Conservation (phyloP, 2,113 vertebrate species). For the Pitta sordida region DNA sequence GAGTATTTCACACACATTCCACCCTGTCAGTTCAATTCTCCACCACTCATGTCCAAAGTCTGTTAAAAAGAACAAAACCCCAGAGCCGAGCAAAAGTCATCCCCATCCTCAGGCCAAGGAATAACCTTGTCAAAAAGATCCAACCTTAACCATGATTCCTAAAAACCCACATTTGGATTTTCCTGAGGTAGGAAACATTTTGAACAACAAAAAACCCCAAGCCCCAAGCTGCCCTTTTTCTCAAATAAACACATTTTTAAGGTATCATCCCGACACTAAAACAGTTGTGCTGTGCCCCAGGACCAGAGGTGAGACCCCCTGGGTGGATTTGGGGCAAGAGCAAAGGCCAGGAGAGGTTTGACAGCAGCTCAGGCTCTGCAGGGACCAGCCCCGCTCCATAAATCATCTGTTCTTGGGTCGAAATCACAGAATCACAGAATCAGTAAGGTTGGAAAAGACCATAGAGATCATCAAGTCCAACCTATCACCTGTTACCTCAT, state of each 20-base stretch:
- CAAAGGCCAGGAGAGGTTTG: background rate
- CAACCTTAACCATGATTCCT: background rate
- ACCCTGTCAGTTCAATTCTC: background rate
- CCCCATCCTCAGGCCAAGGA: background rate
- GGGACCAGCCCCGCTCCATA: conserved; percentile 24
- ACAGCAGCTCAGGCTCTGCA: conserved; percentile 16
- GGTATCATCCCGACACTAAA: background rate
- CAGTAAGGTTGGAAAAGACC: no score
- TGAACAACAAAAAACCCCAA: background rate
- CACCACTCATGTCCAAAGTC: background rate
- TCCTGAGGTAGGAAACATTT: background rate
- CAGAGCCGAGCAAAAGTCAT: background rate
- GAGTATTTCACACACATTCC: background rate
- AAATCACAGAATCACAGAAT: no score
- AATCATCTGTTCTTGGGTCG: no score
- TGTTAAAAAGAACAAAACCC: background rate
- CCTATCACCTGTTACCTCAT: no score
- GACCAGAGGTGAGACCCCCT: background rate
- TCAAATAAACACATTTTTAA: conserved; percentile 6
- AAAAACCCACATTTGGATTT: background rate
- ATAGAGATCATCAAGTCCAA: no score
- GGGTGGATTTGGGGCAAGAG: background rate
- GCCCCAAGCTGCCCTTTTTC: background rate
- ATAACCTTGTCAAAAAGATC: background rate
- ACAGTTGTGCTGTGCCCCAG: background rate